Evolutionary conservation across 2,888 invertebrate genomes (phyloP).

Genomic region (Phyto melanocephala): DNA sequence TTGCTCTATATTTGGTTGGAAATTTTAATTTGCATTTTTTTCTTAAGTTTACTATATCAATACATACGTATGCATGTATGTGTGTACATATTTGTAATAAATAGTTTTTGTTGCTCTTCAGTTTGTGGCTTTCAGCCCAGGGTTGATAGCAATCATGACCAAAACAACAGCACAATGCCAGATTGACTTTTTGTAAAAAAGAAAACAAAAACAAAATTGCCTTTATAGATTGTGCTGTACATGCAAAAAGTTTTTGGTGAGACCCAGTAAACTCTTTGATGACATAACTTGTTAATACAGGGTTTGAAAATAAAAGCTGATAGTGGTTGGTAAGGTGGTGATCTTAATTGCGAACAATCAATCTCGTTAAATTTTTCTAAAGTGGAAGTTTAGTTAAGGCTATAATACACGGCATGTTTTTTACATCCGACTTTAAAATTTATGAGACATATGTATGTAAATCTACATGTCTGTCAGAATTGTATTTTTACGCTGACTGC

Average conservation of each 20-base stretch:
- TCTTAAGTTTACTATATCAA: too few species aligned
- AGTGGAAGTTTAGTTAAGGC: too few species aligned
- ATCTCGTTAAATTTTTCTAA: too few species aligned
- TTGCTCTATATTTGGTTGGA: slow-evolving; percentile 46
- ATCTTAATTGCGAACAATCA: too few species aligned
- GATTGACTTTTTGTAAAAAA: slow-evolving; percentile 54
- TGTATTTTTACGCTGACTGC: too few species aligned
- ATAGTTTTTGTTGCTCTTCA: slow-evolving; percentile 12
- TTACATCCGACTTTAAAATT: too few species aligned
- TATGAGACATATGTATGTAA: too few species aligned
- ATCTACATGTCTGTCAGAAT: too few species aligned
- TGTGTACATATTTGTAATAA: not conserved
- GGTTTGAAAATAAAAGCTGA: too few species aligned
- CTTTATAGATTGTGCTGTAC: not conserved
- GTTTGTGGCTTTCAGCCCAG: slow-evolving; percentile 51
- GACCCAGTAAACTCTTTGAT: not conserved
- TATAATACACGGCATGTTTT: too few species aligned
- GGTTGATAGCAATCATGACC: slow-evolving; percentile 58
- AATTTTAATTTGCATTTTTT: slow-evolving; percentile 1
- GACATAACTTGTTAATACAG: too few species aligned
- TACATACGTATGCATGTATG: not conserved
- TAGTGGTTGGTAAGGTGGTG: too few species aligned
- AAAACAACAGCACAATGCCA: slow-evolving; percentile 50
- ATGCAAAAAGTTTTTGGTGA: not conserved
- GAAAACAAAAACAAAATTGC: not conserved